Base-by-base conservation (phyloP, 2,888 invertebrate genomes). In the Elysia crispata region DNA sequence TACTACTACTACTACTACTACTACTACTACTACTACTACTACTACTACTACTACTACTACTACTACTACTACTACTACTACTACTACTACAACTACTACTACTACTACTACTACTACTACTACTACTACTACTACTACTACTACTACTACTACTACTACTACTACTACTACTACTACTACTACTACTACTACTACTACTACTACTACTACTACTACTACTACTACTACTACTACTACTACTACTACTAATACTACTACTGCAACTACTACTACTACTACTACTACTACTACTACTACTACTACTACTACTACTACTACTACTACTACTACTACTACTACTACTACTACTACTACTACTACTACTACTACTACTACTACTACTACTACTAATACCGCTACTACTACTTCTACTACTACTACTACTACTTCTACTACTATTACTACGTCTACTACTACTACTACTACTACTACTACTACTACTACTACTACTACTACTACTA, bases 31-130 rank as follows among this genome's bases (percentile, higher is more conserved):
- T 72, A 72, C 49, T 72, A 72, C 72, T 72, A 49, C 72, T 72
- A 49, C 72, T 72, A 50, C 72, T 41, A 23, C 72, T 72, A 50
- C 72, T 72, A 50, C 72, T 72, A 50, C 72, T 72, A 50, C 72
- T 72, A 72, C 72, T 72, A 72, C 72, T 72, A 72, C 72, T 72
- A 72, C 72, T 72, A 72, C 72, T 72, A 72, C 72, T 72, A 72
- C 72, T 72, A 72, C 60, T 60, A 60, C 60, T 60, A 60, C 54
- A 15, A 54, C 54, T 60, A 60, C 60, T 23, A 20, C 60, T 23
- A 5, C 3, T 5, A 60, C 15, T 60, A 8, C 23, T 60, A 5
- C 41, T 11, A 6, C 11, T 41, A 41, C 41, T 41, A 11, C 5
- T 41, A 3, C 5, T 3, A 11, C 11, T 41, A 41, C 5, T 41